Base-by-base conservation (phyloP, 2,113 vertebrate species). In the Thermophis baileyi region DNA sequence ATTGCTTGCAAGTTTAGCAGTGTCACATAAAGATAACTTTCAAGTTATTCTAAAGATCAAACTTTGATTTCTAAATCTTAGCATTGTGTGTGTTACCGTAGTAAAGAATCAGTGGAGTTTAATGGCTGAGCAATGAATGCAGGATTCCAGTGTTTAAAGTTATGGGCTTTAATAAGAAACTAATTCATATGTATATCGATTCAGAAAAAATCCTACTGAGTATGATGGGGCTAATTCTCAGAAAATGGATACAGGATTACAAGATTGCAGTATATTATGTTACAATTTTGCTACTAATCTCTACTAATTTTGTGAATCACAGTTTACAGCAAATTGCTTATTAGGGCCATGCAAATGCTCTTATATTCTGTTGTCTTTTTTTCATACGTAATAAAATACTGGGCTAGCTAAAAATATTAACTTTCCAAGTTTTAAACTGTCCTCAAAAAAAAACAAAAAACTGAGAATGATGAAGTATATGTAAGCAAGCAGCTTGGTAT, bases 31-130 rank as follows among this genome's bases (percentile, higher is more conserved):
- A 74, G 4, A 49, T 12, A 40, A 11, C 20, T 91, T 91, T 60
- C 44, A 57, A 49, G 24, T 4, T 22, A 49, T 30, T 87, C 18
- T 6, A 55, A 57, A 87, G 44, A 57, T 85, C n/a, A 85, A 27
- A 22, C 86, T 7, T 85, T 49, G 27, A 54, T 87, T 91, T 35
- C n/a, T 63, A 18, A 50, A 25, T 88, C 44, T 27, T 87, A 85
- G 16, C 0, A 40, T 74, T 0, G 85, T 91, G 91, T 14, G 54
- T 25, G 63, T 94, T 81, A n/a, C n/a, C n/a, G n/a, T n/a, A 94
- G 55, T 88, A 85, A 51, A 88, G 81, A 95, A 85, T 81, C 94
- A 93, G 35, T 53, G 69, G 53, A 95, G 91, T 94, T 89, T 93
- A 63, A 60, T 94, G 92, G 87, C n/a, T 89, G 91, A 0, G 6